Evolutionary conservation across 2,113 vertebrate genomes (phyloP), one percentile per base, ranked within the genome.

Genomic region (Chaetura pelagica): DNA sequence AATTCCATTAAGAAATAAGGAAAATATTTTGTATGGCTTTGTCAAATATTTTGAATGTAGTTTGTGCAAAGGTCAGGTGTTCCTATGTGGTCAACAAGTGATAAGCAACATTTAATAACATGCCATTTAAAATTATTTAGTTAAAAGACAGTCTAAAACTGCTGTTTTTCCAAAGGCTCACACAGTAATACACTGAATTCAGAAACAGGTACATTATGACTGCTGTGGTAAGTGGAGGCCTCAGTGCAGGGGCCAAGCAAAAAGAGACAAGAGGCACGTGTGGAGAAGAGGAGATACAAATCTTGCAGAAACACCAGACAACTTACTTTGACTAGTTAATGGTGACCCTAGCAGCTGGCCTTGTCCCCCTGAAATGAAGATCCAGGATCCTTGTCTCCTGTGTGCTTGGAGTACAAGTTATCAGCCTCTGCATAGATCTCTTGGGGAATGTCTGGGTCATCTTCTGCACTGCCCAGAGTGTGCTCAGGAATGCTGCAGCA

Each of bases 51-150:
- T 85, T 68, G 8, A 83, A 35, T 0, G 1, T 26, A 35, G 9
- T 29, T 61, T 34, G 32, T 76, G 32, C 63, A 69, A 61, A 84
- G 49, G 15, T 66, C 67, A 58, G n/a, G 57, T 29, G 35, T 69
- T 81, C 40, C 61, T 78, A 4, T 49, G 38, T 17, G 27, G 34
- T 46, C 42, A 71, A 4, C 19, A 68, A 40, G 15, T 16, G 27
- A 62, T 52, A 78, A 74, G 22, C n/a, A 61, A 58, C 0, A 0
- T 67, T 86, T 54, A 67, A 38, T n/a, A 57, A 61, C 0, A 0
- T 71, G 54, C 15, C 17, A 34, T 49, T 81, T 85, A 44, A 75
- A 87, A 55, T 2, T 0, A 15, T 15, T 78, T 30, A 54, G 42
- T 68, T 87, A 64, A 55, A 79, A 75, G 29, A 15, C 15, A 71